These are phyloP conservation scores for Oscheius myriophilus DNA, from an alignment of 2,888 invertebrate species.

Conservation along the genomic window DNA sequence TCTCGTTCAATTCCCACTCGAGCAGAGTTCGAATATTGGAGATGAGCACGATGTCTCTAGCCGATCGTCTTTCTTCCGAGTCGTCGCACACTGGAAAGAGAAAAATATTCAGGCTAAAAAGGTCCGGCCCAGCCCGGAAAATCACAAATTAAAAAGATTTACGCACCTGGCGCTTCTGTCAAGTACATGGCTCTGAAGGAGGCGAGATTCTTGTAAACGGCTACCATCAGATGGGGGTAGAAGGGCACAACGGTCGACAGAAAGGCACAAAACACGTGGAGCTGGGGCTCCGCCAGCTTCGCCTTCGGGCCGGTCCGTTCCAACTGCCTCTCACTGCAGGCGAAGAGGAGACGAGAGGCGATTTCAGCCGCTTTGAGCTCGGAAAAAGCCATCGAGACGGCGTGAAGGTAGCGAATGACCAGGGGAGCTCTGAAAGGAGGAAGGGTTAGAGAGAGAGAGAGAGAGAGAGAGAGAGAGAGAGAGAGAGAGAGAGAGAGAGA, in stretches of 20 bases:
- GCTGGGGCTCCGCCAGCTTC: slow-evolving; percentile 1
- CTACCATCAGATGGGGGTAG: slow-evolving; percentile 34
- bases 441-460: neutral
- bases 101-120: too few relatives aligned
- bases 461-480: neutral
- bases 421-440: slow-evolving; percentile 29
- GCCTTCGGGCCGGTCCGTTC: slow-evolving; percentile 6
- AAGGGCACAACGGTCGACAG: slow-evolving; percentile 24
- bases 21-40: slow-evolving; percentile 11
- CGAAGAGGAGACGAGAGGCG: slow-evolving; percentile 35
- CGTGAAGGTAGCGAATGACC: slow-evolving; percentile 49
- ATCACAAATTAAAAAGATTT: too few relatives aligned
- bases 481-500: slow-evolving; percentile 2
- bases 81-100: slow-evolving; percentile 6
- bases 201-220: slow-evolving; percentile 34
- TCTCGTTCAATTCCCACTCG: slow-evolving; percentile 18
- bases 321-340: slow-evolving; percentile 1
- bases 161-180: slow-evolving; percentile 3
- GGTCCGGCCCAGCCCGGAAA: too few relatives aligned
- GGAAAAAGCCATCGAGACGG: slow-evolving; percentile 41
- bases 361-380: slow-evolving; percentile 53
- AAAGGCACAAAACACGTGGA: slow-evolving; percentile 26
- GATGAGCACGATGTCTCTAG: slow-evolving; percentile 1
- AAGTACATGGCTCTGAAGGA: slow-evolving; percentile 21
- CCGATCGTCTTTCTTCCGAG: neutral